Percentiles rank a stretch among this genome's conserved stretches.
These are phyloP conservation scores for Ceratina japonica DNA, from an alignment of 1,140 invertebrate genomes.

Conservation along the genomic window DNA sequence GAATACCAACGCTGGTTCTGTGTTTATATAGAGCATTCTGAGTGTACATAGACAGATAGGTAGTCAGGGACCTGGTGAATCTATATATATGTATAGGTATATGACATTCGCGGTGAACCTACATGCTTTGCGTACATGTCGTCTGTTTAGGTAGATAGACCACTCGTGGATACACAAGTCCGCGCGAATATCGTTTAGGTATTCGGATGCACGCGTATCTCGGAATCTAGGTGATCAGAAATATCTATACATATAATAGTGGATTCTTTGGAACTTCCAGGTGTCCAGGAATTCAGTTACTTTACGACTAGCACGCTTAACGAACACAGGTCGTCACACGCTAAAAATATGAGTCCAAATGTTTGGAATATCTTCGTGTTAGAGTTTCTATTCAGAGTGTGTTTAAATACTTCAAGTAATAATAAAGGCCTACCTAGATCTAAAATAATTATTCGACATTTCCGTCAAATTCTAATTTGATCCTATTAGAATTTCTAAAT, in stretches of 20 bases:
- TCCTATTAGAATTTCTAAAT: too few relatives aligned
- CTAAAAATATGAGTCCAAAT: too few relatives aligned
- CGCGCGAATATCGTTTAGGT: slow-evolving; percentile 6
- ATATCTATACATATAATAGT: neutral
- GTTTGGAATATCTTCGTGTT: too few relatives aligned
- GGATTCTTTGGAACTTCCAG: neutral
- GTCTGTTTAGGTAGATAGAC: neutral
- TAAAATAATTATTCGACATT: too few relatives aligned
- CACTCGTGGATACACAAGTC: neutral
- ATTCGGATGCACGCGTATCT: neutral
- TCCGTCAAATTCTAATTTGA: too few relatives aligned
- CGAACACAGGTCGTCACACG: too few relatives aligned
- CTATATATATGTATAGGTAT: neutral
- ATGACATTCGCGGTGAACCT: neutral
- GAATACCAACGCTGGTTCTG: neutral
- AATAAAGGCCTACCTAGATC: too few relatives aligned
- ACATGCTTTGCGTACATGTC: neutral
- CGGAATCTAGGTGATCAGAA: neutral
- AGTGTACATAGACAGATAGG: slow-evolving; percentile 2
- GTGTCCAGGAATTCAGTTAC: neutral
- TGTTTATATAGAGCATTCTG: neutral
- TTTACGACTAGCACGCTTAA: too few relatives aligned
- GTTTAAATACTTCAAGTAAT: too few relatives aligned
- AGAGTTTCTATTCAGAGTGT: too few relatives aligned
- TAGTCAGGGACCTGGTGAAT: neutral